Evolutionary conservation across 1,140 invertebrate genomes (phyloP).

Genomic region (Pachypeltis micranthus): DNA sequence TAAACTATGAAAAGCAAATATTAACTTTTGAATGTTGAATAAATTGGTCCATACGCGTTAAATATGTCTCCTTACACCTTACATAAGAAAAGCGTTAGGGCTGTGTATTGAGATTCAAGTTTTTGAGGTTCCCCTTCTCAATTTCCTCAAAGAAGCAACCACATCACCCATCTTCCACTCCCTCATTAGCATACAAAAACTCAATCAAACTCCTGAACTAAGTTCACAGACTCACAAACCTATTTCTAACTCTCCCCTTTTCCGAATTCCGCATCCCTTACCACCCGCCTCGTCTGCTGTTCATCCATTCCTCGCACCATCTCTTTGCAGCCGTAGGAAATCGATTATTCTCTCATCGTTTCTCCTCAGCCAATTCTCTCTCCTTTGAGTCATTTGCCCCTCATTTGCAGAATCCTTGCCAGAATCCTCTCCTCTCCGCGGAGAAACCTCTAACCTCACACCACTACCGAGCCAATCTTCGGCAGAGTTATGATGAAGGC

Average conservation of each 20-base stretch:
- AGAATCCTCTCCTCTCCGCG: background rate
- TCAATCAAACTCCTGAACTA: conserved; percentile 13
- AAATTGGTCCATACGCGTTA: too few relatives aligned
- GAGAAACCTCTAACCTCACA: background rate
- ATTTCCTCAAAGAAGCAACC: background rate
- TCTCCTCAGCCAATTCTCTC: conserved; percentile 10
- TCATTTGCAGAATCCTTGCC: background rate
- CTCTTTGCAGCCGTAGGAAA: background rate
- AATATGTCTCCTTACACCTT: too few relatives aligned
- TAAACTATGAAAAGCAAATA: too few relatives aligned
- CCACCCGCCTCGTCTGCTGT: background rate
- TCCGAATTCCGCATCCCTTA: background rate
- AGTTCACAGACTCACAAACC: conserved; percentile 10
- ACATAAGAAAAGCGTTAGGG: conserved; percentile 3
- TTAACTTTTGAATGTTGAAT: too few relatives aligned
- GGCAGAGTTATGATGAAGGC: background rate
- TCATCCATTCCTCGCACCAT: background rate
- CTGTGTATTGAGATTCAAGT: conserved; percentile 9
- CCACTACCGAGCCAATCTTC: background rate
- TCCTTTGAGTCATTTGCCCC: conserved; percentile 10
- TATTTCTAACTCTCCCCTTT: conserved; percentile 10
- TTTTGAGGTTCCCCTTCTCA: background rate
- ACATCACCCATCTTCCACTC: background rate
- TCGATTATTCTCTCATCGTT: conserved; percentile 12
- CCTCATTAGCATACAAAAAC: conserved; percentile 14